Base-by-base conservation (phyloP, 1,140 invertebrate genomes). In the Drepana arcuata region DNA sequence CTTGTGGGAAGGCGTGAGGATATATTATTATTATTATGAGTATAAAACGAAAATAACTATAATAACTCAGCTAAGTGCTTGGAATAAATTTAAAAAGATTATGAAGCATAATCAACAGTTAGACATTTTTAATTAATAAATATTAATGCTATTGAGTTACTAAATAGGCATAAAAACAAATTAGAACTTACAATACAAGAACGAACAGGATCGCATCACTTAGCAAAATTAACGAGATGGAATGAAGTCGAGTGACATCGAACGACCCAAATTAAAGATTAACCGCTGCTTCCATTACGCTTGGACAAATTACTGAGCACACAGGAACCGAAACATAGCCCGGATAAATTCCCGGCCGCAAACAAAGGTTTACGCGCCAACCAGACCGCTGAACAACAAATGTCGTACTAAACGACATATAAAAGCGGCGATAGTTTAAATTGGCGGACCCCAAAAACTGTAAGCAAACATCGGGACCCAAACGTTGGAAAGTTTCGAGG, bases 401-500 rank as follows among this genome's bases (percentile, higher is more conserved):
- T 60, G 65, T 62, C 59, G 50, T 48, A 68, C 61, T 74, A 74
- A 80, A 75, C 69, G 72, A 80, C 69, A 78, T 72, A 70, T 75
- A 75, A 75, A 78, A 80, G 69, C 67, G 38, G 52, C 58, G 61
- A 72, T 74, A 69, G 75, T 78, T 80, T 75, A 77, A 80, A 75
- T 75, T 75, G 61, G 64, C n/a, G 51, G 43, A 46, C 43, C 58
- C 71, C 72, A 71, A 70, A 78, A 77, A 80, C 63, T 69, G 60
- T 62, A 64, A 63, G 67, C 64, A 74, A 72, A 79, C 71, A 70
- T 70, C 70, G 62, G 59, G 46, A 50, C 60, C 54, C 53, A 67
- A 68, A 59, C 36, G 45, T 49, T 41, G 47, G 33, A 68, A 80
- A 80, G 59, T 77, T 78, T 73, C 50, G 44, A 42, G 29, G 60